Evolutionary conservation across 2,113 vertebrate species (phyloP).

Genomic region (Vireo altiloquus): DNA sequence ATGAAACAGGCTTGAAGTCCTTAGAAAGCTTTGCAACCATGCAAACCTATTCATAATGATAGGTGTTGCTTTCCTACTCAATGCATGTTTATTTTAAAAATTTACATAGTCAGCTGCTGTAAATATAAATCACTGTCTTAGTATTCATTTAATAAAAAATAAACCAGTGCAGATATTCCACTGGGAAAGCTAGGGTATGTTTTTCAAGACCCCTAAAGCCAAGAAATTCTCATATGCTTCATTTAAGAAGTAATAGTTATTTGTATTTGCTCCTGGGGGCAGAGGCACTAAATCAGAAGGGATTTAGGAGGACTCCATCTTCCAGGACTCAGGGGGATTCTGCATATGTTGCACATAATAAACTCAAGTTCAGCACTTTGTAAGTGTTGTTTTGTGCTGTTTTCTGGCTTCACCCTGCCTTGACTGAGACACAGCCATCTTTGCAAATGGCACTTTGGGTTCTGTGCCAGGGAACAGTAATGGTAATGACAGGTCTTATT

Average conservation of each 20-base stretch:
- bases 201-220: conserved; percentile 36
- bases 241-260: conserved; percentile 38
- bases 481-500: background rate
- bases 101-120: background rate
- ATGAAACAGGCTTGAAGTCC: background rate
- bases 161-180: background rate
- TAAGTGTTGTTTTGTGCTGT: background rate
- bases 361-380: background rate
- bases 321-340: background rate
- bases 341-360: background rate
- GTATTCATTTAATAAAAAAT: background rate
- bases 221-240: conserved; percentile 6
- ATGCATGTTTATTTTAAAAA: background rate
- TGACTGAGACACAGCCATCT: background rate
- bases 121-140: conserved; percentile 9
- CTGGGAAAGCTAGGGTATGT: background rate
- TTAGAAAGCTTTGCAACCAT: background rate
- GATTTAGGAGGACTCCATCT: background rate
- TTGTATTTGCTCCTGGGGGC: background rate
- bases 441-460: background rate
- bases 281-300: conserved; percentile 3
- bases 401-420: background rate
- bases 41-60: background rate
- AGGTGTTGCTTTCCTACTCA: background rate
- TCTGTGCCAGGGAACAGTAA: conserved; percentile 1